These are phyloP conservation scores for Fistularia tabacaria DNA, from an alignment of 2,797 vertebrate species.

Conservation along the genomic window DNA sequence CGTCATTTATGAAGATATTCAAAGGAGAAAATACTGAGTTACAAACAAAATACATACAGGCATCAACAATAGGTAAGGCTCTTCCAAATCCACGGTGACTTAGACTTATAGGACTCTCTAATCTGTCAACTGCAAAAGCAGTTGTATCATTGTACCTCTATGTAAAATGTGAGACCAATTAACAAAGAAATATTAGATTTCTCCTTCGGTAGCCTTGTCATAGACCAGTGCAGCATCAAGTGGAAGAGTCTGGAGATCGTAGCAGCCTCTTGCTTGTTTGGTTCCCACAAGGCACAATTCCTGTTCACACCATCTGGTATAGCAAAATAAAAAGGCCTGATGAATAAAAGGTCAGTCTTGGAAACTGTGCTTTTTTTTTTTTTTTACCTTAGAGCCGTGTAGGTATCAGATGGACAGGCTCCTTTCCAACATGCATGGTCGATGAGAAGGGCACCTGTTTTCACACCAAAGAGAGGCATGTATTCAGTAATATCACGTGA, in stretches of 20 bases:
- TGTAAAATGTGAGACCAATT: too few relatives aligned
- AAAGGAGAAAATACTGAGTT: too few relatives aligned
- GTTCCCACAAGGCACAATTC: conserved; percentile 74
- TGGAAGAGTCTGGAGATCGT: conserved; percentile 33
- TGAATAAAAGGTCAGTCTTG: not conserved
- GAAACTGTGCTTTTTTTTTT: not conserved
- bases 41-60: too few relatives aligned
- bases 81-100: too few relatives aligned
- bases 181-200: not conserved
- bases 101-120: too few relatives aligned
- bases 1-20: too few relatives aligned
- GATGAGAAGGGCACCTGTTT: conserved; percentile 74
- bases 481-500: not conserved
- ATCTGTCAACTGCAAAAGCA: too few relatives aligned
- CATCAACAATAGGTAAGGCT: too few relatives aligned
- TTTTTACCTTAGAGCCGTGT: conserved; percentile 71
- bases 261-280: conserved; percentile 63
- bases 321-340: conserved; percentile 6
- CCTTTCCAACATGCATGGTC: conserved; percentile 75
- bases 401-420: conserved; percentile 60
- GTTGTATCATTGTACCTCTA: too few relatives aligned
- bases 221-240: conserved; percentile 72
- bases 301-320: conserved; percentile 76
- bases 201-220: conserved; percentile 27
- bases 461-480: not conserved